Conservation (phyloP, 2,888 invertebrate genomes). For the Ctenicera cuprea region DNA sequence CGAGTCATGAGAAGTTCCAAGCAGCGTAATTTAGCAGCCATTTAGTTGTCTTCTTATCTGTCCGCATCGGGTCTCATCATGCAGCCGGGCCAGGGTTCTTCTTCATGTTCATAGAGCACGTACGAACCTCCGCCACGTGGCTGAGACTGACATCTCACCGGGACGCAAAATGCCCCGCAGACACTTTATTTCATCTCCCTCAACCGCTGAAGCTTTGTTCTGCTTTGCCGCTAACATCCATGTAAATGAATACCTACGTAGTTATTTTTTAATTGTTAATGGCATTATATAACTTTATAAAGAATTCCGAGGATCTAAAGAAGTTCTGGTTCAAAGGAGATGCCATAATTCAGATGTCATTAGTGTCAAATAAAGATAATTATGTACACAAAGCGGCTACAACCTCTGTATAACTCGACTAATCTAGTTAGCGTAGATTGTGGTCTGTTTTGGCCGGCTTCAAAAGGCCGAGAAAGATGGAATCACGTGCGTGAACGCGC, state of each 20-base stretch:
- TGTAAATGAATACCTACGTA: slow-evolving; percentile 47
- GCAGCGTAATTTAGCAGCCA: slow-evolving; percentile 54
- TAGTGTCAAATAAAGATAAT: slow-evolving; percentile 46
- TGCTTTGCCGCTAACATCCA: slow-evolving; percentile 41
- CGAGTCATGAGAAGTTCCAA: slow-evolving; percentile 63
- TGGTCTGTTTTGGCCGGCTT: slow-evolving; percentile 29
- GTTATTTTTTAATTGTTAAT: slow-evolving; percentile 53
- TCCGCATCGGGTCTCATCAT: slow-evolving; percentile 41
- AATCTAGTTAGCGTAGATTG: slow-evolving; percentile 42
- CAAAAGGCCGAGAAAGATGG: slow-evolving; percentile 39
- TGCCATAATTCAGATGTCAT: slow-evolving; percentile 34
- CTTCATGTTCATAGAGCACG: slow-evolving; percentile 59
- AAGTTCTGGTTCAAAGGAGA: slow-evolving; percentile 36
- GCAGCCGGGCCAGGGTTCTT: slow-evolving; percentile 43
- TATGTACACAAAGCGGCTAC: slow-evolving; percentile 45
- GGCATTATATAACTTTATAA: slow-evolving; percentile 42
- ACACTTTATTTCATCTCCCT: slow-evolving; percentile 61
- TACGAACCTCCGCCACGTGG: slow-evolving; percentile 51
- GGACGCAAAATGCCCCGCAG: slow-evolving; percentile 64
- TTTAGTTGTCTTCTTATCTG: slow-evolving; percentile 57
- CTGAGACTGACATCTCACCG: slow-evolving; percentile 61
- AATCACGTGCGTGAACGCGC: slow-evolving; percentile 40
- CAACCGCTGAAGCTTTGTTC: slow-evolving; percentile 46
- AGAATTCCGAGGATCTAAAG: slow-evolving; percentile 39
- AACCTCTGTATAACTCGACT: slow-evolving; percentile 37